These are phyloP conservation scores for Lates calcarifer DNA, from an alignment of 2,113 vertebrate genomes.

Conservation along the genomic window DNA sequence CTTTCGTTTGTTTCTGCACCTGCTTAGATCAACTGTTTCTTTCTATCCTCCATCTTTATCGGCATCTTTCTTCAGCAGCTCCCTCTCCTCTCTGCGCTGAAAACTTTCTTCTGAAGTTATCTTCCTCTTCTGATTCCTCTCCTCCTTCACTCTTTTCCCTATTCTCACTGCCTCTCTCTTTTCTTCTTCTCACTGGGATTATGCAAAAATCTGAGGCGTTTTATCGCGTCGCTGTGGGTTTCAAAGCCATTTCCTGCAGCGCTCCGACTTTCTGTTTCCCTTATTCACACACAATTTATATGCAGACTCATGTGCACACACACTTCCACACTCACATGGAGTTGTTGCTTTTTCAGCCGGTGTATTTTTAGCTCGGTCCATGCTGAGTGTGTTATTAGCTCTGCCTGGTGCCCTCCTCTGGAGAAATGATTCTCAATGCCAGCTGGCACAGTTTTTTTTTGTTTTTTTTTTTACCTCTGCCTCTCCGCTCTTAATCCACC, in stretches of 20 bases:
- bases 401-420: constrained; percentile 64
- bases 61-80: not conserved
- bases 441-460: constrained; percentile 45
- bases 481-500: constrained; percentile 8
- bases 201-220: constrained; percentile 57
- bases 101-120: constrained; percentile 20
- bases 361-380: constrained; percentile 61
- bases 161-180: constrained; percentile 21
- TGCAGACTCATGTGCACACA: not conserved
- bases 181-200: constrained; percentile 55
- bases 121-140: constrained; percentile 7
- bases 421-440: constrained; percentile 49
- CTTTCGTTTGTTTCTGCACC: constrained; percentile 3
- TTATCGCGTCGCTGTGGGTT: constrained; percentile 15
- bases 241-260: constrained; percentile 56
- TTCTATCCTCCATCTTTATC: not conserved
- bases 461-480: constrained; percentile 12
- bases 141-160: not conserved
- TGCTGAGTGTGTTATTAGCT: constrained; percentile 68
- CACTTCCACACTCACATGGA: not conserved
- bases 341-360: constrained; percentile 15
- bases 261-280: constrained; percentile 27
- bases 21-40: not conserved
- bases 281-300: not conserved
- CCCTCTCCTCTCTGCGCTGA: not conserved